These are phyloP conservation scores for Epinephelus awoara DNA, from an alignment of 2,797 vertebrate species.

Conservation along the genomic window DNA sequence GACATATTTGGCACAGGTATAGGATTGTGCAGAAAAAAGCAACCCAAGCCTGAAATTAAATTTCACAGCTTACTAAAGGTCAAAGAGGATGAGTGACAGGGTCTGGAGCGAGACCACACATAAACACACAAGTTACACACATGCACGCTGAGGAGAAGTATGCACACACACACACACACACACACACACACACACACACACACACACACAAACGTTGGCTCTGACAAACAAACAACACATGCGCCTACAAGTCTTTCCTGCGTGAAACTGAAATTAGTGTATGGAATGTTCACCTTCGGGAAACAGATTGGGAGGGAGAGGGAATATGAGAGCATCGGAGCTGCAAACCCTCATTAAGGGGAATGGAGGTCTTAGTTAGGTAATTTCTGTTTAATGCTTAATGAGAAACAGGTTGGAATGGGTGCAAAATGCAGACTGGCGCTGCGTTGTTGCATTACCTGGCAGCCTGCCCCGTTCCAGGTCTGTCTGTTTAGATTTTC, in stretches of 20 bases:
- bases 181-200: conserved; percentile 8
- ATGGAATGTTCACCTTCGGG: conserved; percentile 78
- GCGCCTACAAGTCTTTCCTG: conserved; percentile 68
- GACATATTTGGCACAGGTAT: conserved; percentile 67
- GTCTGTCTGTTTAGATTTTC: conserved; percentile 33
- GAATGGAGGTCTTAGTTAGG: conserved; percentile 51
- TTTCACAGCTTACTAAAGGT: conserved; percentile 73
- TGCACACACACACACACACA: conserved; percentile 22
- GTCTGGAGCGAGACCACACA: conserved; percentile 62
- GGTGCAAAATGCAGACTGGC: conserved; percentile 58
- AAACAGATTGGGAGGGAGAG: conserved; percentile 51
- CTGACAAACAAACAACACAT: conserved; percentile 77
- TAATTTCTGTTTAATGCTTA: conserved; percentile 75
- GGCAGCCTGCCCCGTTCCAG: conserved; percentile 24
- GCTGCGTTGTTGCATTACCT: conserved; percentile 41
- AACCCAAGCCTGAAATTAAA: conserved; percentile 70
- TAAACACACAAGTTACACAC: conserved; percentile 50
- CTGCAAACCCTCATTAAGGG: conserved; percentile 74
- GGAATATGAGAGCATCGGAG: conserved; percentile 60
- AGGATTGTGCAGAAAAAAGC: conserved; percentile 53
- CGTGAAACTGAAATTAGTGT: conserved; percentile 62
- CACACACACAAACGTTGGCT: conserved; percentile 17
- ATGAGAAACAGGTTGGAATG: conserved; percentile 81
- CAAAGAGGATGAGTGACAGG: conserved; percentile 56
- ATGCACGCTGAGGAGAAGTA: conserved; percentile 16